A percentile compares a stretch with the other conserved stretches of the same genome.
phyloP scores from a whole-genome alignment of 2,888 invertebrate genomes.

The Colostygia pectinataria region DNA sequence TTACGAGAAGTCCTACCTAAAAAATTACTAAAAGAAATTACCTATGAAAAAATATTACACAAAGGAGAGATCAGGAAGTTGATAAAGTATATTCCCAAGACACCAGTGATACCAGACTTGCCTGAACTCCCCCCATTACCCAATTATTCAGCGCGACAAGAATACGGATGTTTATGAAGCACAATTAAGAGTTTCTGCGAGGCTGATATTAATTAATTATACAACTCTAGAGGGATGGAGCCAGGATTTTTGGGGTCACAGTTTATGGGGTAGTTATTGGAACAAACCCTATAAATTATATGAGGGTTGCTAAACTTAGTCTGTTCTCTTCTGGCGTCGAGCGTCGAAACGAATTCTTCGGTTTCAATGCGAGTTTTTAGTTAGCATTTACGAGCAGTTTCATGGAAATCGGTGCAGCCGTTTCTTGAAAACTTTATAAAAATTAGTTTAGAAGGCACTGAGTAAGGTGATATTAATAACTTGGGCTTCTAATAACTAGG shows the following conservation, averaged over 20 bases:
- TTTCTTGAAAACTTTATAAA: no score
- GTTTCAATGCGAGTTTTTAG: background rate
- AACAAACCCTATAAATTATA: background rate
- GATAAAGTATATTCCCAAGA: slow-evolving; percentile 13
- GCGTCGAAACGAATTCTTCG: background rate
- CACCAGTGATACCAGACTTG: slow-evolving; percentile 8
- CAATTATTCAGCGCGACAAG: slow-evolving; percentile 28
- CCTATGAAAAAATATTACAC: no score
- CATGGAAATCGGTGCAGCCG: no score
- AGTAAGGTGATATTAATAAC: no score
- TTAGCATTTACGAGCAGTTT: no score
- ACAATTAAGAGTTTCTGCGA: slow-evolving; percentile 31
- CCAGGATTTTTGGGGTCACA: background rate
- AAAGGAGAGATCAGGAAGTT: background rate
- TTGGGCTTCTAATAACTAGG: no score
- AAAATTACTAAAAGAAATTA: no score
- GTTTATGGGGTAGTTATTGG: background rate
- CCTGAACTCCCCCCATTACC: slow-evolving; percentile 22
- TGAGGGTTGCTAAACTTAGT: background rate
- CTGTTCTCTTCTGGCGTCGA: background rate
- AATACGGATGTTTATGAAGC: slow-evolving; percentile 36
- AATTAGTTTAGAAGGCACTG: no score
- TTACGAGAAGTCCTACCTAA: no score
- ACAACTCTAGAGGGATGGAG: slow-evolving; percentile 7
- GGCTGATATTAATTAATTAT: slow-evolving; percentile 29